Conservation (phyloP, 2,888 invertebrate genomes). For the Sinopyrophorus schimmeli region DNA sequence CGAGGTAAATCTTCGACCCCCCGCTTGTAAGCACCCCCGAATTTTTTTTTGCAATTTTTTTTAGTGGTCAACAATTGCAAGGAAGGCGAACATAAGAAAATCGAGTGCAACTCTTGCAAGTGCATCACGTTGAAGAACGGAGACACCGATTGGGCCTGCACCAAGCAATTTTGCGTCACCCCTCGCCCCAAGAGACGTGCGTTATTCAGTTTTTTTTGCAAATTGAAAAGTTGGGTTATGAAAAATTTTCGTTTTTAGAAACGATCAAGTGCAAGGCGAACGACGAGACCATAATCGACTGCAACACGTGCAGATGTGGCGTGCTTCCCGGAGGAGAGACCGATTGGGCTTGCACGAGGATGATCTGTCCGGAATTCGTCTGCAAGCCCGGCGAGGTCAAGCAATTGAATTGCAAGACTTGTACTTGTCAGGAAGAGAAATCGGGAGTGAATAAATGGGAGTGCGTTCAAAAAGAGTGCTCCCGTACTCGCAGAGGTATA, state of each 20-base stretch:
- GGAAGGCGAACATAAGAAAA: slow-evolving; percentile 30
- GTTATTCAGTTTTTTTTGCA: too few relatives aligned
- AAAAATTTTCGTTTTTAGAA: too few relatives aligned
- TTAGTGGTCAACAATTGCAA: slow-evolving; percentile 27
- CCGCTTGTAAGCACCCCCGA: too few relatives aligned
- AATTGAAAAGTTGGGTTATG: too few relatives aligned
- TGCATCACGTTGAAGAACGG: slow-evolving; percentile 39
- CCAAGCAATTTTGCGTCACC: too few relatives aligned
- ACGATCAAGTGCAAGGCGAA: slow-evolving; percentile 15
- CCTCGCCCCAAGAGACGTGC: too few relatives aligned
- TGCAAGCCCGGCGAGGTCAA: not conserved
- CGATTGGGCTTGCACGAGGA: slow-evolving; percentile 18
- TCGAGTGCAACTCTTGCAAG: slow-evolving; percentile 38
- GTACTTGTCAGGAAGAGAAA: too few relatives aligned
- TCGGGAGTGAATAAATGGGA: too few relatives aligned
- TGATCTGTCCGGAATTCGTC: slow-evolving; percentile 3
- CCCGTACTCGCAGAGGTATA: too few relatives aligned
- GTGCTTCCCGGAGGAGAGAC: slow-evolving; percentile 40
- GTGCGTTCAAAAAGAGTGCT: too few relatives aligned
- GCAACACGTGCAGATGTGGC: slow-evolving; percentile 33
- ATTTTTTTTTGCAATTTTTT: too few relatives aligned
- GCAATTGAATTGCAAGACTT: not conserved
- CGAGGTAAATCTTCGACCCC: too few relatives aligned
- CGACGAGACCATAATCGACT: slow-evolving; percentile 12
- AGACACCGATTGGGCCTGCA: slow-evolving; percentile 56